Evolutionary conservation across 92 coral and sea anemone species (phyloP), one percentile per base, ranked within the genome.

Genomic region (Bergia puertoricense): DNA sequence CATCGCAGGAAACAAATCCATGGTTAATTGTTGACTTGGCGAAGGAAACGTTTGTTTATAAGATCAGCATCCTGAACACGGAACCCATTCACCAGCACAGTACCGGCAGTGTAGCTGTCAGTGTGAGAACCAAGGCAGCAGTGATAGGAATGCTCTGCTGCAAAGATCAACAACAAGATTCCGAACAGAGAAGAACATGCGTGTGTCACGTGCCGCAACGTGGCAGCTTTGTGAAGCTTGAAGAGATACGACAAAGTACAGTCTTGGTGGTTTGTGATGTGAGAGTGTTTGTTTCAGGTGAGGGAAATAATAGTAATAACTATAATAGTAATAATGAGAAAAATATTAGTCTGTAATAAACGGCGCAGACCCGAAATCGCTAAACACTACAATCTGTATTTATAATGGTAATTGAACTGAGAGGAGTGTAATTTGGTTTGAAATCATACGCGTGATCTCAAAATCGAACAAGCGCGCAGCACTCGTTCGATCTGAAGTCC

Each of bases 271-370:
- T 76, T 76, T 76, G 80, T 76, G 80, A 76, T 43, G 56, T 76
- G 30, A 20, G 80, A 22, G 80, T 76, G 3, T 76, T 42, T 76
- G 80, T 20, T 43, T 76, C 57, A 76, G 80, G 80, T 76, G 80
- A 42, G 80, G 7, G 14, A 62, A 44, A 22, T 9, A 13, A 38
- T 23, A 36, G 30, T 11, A 71, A 6, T 23, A 71, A 14, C 39
- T 8, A 37, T 42, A 38, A 37, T 1, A 74, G 39, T 16, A 74
- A 39, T 42, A 73, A 73, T 30, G 1, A 11, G 4, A 73, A 30
- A 3, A 38, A 30, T 72, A 0, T 6, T 72, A n/a, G 10, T 16
- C 11, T 67, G 74, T 67, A 67, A 4, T 67, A 67, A 20, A 3
- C 75, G 23, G 8, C 11, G 23, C 23, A 51, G 15, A 2, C 0